phyloP scores from a whole-genome alignment of 1,140 invertebrate species.

The Chironomus tepperi region DNA sequence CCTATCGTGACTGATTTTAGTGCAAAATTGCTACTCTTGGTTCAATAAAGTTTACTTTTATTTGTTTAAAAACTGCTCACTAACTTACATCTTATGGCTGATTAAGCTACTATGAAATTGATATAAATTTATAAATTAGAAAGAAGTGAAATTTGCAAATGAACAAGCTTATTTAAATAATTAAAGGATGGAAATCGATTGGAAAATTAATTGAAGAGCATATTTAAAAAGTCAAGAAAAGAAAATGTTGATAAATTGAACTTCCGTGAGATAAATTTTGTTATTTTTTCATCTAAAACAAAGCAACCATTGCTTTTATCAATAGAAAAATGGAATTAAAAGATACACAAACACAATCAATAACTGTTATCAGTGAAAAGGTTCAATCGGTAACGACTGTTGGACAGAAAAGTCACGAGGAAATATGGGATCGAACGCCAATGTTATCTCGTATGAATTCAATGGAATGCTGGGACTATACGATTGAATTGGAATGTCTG shows the following conservation, averaged over 20 bases:
- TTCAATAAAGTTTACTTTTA: too few relatives aligned
- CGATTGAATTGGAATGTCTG: constrained; percentile 66
- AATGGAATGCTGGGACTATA: constrained; percentile 72
- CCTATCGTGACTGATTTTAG: constrained; percentile 17
- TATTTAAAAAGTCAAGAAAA: too few relatives aligned
- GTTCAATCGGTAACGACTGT: not conserved
- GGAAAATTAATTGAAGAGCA: too few relatives aligned
- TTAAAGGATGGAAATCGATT: not conserved
- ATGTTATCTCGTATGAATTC: constrained; percentile 47
- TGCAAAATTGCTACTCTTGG: too few relatives aligned
- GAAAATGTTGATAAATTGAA: too few relatives aligned
- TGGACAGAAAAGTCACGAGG: not conserved
- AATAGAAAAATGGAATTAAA: not conserved
- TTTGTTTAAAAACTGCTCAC: not conserved
- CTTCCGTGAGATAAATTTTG: not conserved
- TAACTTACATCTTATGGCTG: not conserved
- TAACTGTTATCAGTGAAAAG: not conserved
- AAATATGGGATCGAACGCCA: not conserved
- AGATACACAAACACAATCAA: not conserved
- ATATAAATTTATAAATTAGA: not conserved
- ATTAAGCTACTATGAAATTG: not conserved
- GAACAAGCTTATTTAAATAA: not conserved
- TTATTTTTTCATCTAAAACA: too few relatives aligned
- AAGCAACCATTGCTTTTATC: too few relatives aligned
- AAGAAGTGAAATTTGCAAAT: not conserved